A percentile compares a stretch with the other conserved stretches of the same genome.
These are phyloP conservation scores for Bubalus kerabau DNA, from an alignment of 2,113 vertebrate genomes.

Conservation along the genomic window DNA sequence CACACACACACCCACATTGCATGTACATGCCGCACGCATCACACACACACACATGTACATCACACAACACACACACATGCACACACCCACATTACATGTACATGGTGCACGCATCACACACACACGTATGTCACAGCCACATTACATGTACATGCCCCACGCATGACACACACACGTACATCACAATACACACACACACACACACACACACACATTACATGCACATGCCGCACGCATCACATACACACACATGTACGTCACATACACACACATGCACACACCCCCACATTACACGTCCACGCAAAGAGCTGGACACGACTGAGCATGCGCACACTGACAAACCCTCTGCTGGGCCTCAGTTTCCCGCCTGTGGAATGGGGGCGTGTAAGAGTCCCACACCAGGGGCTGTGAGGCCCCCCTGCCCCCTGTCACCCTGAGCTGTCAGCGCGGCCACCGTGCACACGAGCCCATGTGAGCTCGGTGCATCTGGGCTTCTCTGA, in stretches of 20 bases:
- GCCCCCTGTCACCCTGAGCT: fast-evolving
- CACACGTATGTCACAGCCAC: no score
- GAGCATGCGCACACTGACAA: neutral
- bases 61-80: no score
- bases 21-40: fast-evolving
- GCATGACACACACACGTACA: no score
- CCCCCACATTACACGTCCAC: neutral
- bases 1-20: neutral
- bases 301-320: neutral
- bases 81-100: no score
- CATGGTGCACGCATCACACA: no score
- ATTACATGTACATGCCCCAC: no score
- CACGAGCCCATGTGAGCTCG: fast-evolving
- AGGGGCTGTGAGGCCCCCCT: fast-evolving
- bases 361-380: neutral
- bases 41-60: neutral
- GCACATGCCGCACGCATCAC: fast-evolving
- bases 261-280: neutral
- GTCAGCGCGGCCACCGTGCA: fast-evolving
- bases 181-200: no score
- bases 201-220: neutral
- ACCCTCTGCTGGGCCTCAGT: neutral
- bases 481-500: neutral
- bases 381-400: fast-evolving
- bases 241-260: neutral